Evolutionary conservation across 2,797 vertebrate genomes (phyloP).

Genomic region (Sebastes dallii): DNA sequence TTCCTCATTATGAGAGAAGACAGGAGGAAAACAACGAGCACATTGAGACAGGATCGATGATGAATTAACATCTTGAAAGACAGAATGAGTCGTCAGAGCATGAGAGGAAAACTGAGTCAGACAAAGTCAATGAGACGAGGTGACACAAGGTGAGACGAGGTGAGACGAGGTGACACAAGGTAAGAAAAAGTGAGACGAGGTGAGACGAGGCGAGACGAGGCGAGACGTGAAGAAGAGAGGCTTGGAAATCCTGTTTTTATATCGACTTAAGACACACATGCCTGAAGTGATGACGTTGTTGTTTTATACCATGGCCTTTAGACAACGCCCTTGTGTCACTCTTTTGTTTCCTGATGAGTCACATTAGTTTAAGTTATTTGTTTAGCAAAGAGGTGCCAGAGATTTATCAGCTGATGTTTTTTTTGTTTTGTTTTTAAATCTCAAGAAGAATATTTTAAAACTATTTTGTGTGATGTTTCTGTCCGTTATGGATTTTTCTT

Average conservation of each 20-base stretch:
- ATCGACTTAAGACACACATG: slow-evolving; percentile 18
- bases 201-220: not conserved
- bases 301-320: slow-evolving; percentile 65
- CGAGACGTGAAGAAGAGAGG: not conserved
- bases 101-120: not conserved
- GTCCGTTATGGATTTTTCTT: not conserved
- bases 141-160: not conserved
- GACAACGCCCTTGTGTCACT: slow-evolving; percentile 44
- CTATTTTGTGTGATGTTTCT: slow-evolving; percentile 36
- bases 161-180: not conserved
- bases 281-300: slow-evolving; percentile 43
- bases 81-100: not conserved
- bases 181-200: not conserved
- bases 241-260: slow-evolving; percentile 31
- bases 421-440: slow-evolving; percentile 23
- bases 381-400: slow-evolving; percentile 48
- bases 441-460: slow-evolving; percentile 45
- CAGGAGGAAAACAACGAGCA: not conserved
- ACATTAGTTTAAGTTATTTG: slow-evolving; percentile 30
- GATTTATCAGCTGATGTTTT: slow-evolving; percentile 24
- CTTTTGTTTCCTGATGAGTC: slow-evolving; percentile 41
- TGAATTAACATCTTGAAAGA: not conserved
- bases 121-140: not conserved
- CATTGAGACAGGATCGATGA: not conserved
- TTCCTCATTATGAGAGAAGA: slow-evolving; percentile 16